Percentiles rank a stretch among this genome's conserved stretches.
These are phyloP conservation scores for Brachionus rotundiformis DNA, from an alignment of 1,140 invertebrate species.

Conservation along the genomic window DNA sequence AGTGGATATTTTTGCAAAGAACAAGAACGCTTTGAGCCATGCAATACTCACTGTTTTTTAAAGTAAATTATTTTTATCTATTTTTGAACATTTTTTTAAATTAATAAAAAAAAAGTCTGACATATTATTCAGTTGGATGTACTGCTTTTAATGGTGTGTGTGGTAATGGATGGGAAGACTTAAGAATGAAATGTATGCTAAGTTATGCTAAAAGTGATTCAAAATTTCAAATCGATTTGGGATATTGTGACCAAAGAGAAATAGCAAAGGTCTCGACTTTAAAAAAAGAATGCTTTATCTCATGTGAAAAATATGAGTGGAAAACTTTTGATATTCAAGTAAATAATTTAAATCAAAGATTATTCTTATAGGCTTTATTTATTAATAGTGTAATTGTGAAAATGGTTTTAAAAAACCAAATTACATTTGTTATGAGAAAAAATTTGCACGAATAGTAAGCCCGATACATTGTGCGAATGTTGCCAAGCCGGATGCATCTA, in stretches of 20 bases:
- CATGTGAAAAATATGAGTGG: constrained; percentile 39
- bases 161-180: background rate
- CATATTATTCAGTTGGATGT: background rate
- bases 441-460: background rate
- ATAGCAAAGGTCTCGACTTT: background rate
- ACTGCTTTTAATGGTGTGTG: background rate
- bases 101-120: constrained; percentile 2
- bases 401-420: constrained; percentile 28
- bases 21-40: background rate
- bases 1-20: background rate
- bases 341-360: background rate
- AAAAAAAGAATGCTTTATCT: background rate
- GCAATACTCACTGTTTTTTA: constrained; percentile 24
- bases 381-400: constrained; percentile 9
- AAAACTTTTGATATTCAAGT: constrained; percentile 29
- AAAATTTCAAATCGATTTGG: background rate
- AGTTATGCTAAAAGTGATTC: background rate
- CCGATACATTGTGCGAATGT: background rate
- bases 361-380: background rate
- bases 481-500: background rate
- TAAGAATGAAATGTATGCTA: background rate
- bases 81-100: background rate
- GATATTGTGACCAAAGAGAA: constrained; percentile 25
- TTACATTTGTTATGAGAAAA: constrained; percentile 31
- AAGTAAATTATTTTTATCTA: background rate